These are phyloP conservation scores for Oryzias woworae DNA, from an alignment of 2,113 vertebrate species.

Conservation along the genomic window DNA sequence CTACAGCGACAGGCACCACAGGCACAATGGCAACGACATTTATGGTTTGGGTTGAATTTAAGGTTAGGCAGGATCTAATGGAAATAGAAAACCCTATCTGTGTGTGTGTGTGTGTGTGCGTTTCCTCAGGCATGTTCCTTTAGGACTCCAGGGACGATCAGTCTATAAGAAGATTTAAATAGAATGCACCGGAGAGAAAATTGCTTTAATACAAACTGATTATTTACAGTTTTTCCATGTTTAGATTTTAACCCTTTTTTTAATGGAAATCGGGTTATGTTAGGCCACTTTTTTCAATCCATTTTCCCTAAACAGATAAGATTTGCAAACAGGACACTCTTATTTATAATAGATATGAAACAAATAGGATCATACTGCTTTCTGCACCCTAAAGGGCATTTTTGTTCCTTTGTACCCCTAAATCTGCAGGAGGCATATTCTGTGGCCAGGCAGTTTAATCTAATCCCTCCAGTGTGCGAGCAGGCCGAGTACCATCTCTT, in stretches of 20 bases:
- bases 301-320: not conserved
- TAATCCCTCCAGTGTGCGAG: slow-evolving; percentile 96
- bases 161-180: not conserved
- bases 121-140: not conserved
- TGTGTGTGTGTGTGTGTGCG: too few relatives aligned
- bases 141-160: slow-evolving; percentile 12
- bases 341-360: not conserved
- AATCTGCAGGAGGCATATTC: slow-evolving; percentile 91
- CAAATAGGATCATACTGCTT: too few relatives aligned
- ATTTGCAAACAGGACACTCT: not conserved
- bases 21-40: not conserved
- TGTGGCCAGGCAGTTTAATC: slow-evolving; percentile 95
- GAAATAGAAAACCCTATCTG: not conserved
- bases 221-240: slow-evolving; percentile 20
- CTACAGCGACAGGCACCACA: not conserved
- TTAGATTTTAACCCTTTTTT: too few relatives aligned
- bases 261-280: too few relatives aligned
- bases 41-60: not conserved
- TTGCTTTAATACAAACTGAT: slow-evolving; percentile 2
- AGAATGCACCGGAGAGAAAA: not conserved
- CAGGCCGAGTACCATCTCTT: slow-evolving; percentile 98
- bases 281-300: not conserved
- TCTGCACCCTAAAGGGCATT: too few relatives aligned
- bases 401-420: not conserved
- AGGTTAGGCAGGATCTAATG: not conserved